A percentile compares a stretch with the other conserved stretches of the same genome.
These are phyloP conservation scores for Psilopsiagon aurifrons DNA, from an alignment of 2,113 vertebrate species.

Conservation along the genomic window DNA sequence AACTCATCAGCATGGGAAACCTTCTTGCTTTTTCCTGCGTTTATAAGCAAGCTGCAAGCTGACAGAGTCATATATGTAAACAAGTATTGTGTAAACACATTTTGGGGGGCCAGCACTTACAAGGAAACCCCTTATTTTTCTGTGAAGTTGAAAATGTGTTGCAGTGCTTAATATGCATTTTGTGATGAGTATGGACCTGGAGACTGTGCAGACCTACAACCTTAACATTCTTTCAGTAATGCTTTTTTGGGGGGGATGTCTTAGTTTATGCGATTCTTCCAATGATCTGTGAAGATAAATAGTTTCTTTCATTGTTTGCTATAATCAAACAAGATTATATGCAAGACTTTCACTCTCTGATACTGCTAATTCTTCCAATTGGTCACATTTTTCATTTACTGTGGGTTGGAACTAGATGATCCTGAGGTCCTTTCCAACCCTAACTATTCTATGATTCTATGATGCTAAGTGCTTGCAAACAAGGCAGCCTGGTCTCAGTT, in stretches of 20 bases:
- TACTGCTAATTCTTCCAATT: background rate
- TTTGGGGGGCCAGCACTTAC: background rate
- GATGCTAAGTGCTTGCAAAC: background rate
- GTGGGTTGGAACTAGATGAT: no score
- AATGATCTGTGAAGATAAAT: background rate
- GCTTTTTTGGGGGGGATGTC: background rate
- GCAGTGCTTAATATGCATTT: background rate
- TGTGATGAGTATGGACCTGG: background rate
- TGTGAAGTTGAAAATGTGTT: background rate
- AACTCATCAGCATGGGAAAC: background rate
- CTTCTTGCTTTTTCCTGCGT: background rate
- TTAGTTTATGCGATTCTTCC: background rate
- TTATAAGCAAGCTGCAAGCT: background rate
- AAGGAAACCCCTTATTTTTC: background rate
- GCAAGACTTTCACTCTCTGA: background rate
- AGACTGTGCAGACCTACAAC: background rate
- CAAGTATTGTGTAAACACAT: background rate
- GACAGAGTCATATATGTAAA: background rate
- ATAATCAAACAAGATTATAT: background rate
- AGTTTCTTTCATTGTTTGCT: background rate
- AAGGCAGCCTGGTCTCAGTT: background rate
- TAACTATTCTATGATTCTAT: no score
- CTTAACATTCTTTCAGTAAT: background rate
- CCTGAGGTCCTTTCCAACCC: no score
- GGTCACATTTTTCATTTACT: background rate